phyloP scores from a whole-genome alignment of 2,113 vertebrate genomes.

The Cepphus grylle region DNA sequence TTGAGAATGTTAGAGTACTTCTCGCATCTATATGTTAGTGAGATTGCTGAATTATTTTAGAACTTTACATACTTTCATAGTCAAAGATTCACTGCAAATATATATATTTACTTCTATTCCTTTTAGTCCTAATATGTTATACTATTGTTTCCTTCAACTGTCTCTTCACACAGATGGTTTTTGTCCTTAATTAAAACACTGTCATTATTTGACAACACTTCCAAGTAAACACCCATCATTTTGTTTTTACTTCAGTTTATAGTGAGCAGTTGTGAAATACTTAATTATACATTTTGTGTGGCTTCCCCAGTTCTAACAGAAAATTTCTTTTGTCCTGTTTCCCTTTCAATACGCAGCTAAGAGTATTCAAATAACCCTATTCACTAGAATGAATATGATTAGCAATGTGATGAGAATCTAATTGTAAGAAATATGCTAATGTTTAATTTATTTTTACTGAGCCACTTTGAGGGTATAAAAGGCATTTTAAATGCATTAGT shows the following conservation, averaged over 20 bases:
- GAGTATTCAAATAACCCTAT: not conserved
- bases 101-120: not conserved
- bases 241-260: not conserved
- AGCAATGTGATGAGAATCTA: constrained; percentile 8
- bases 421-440: constrained; percentile 26
- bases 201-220: constrained; percentile 21
- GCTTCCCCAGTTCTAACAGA: not conserved
- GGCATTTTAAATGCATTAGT: constrained; percentile 10
- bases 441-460: constrained; percentile 19
- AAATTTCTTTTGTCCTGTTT: not conserved
- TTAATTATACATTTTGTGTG: not conserved
- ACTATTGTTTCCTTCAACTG: not conserved
- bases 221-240: not conserved
- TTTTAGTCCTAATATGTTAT: not conserved
- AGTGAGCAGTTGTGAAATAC: not conserved
- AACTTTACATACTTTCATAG: not conserved
- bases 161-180: not conserved
- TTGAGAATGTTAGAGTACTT: not conserved
- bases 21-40: not conserved
- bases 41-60: not conserved
- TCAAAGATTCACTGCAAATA: not conserved
- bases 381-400: constrained; percentile 3
- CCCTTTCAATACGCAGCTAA: not conserved
- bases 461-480: not conserved
- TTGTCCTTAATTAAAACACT: constrained; percentile 17